phyloP scores from a whole-genome alignment of 2,888 invertebrate genomes.

The Euclidia mi region DNA sequence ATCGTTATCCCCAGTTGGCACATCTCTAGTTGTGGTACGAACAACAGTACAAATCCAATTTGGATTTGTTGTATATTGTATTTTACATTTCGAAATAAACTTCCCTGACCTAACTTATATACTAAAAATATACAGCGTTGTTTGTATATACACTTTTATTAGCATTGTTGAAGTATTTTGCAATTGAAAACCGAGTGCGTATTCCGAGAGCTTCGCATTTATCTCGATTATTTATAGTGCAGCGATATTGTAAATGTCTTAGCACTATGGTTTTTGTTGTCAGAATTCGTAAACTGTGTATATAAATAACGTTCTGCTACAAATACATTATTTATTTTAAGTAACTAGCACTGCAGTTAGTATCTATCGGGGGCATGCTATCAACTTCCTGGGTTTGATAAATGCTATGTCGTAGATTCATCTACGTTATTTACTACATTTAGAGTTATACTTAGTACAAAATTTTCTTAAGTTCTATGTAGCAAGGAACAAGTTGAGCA shows the following conservation, averaged over 20 bases:
- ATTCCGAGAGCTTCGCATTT: conserved; percentile 10
- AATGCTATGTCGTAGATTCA: too few relatives aligned
- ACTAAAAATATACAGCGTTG: conserved; percentile 31
- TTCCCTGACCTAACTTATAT: conserved; percentile 23
- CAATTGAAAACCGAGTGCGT: conserved; percentile 17
- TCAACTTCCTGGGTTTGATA: too few relatives aligned
- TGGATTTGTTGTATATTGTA: conserved; percentile 12
- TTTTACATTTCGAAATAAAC: conserved; percentile 31
- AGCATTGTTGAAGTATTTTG: conserved; percentile 12
- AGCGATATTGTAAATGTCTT: conserved; percentile 6
- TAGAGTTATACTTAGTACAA: too few relatives aligned
- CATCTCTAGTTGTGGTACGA: conserved; percentile 13
- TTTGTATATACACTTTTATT: conserved; percentile 32
- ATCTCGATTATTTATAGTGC: conserved; percentile 15
- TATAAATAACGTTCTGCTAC: background rate
- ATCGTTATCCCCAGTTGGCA: too few relatives aligned
- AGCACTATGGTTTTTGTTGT: conserved; percentile 5
- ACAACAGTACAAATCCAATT: conserved; percentile 4
- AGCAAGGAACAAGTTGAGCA: too few relatives aligned
- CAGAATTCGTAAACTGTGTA: background rate
- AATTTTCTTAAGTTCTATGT: too few relatives aligned
- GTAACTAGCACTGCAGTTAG: too few relatives aligned
- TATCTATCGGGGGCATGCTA: too few relatives aligned
- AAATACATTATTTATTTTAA: background rate
- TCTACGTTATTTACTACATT: too few relatives aligned